phyloP scores from a whole-genome alignment of 2,888 invertebrate genomes.

The Cantharis rustica region DNA sequence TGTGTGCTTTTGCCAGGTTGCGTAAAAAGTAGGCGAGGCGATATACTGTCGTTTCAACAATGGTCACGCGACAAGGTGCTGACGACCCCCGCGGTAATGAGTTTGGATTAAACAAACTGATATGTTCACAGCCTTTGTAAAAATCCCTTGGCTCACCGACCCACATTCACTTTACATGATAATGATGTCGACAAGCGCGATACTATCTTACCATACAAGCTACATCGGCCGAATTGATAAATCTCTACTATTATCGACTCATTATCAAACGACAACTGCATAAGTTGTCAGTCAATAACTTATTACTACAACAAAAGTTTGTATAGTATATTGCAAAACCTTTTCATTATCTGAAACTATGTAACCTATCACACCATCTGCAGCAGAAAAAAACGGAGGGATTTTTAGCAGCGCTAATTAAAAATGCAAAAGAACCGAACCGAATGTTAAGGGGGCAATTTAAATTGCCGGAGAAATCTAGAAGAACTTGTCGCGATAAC shows the following conservation, averaged over 20 bases:
- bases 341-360: background rate
- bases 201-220: slow-evolving; percentile 24
- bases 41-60: slow-evolving; percentile 24
- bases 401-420: slow-evolving; percentile 5
- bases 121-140: slow-evolving; percentile 29
- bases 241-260: slow-evolving; percentile 22
- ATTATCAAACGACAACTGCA: slow-evolving; percentile 9
- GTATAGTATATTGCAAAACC: background rate
- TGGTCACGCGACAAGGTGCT: slow-evolving; percentile 32
- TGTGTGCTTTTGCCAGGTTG: slow-evolving; percentile 26
- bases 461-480: slow-evolving; percentile 6
- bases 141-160: slow-evolving; percentile 29
- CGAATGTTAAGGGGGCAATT: background rate
- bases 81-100: slow-evolving; percentile 32
- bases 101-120: slow-evolving; percentile 32
- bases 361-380: background rate
- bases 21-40: slow-evolving; percentile 27
- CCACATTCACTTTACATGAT: slow-evolving; percentile 32
- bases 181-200: slow-evolving; percentile 31
- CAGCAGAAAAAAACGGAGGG: background rate
- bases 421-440: slow-evolving; percentile 10
- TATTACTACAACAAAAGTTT: background rate
- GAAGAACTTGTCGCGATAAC: slow-evolving; percentile 15
- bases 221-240: slow-evolving; percentile 23
- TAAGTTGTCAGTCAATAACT: background rate